Evolutionary conservation across 1,140 invertebrate species (phyloP).

Genomic region (Aphis craccivora): DNA sequence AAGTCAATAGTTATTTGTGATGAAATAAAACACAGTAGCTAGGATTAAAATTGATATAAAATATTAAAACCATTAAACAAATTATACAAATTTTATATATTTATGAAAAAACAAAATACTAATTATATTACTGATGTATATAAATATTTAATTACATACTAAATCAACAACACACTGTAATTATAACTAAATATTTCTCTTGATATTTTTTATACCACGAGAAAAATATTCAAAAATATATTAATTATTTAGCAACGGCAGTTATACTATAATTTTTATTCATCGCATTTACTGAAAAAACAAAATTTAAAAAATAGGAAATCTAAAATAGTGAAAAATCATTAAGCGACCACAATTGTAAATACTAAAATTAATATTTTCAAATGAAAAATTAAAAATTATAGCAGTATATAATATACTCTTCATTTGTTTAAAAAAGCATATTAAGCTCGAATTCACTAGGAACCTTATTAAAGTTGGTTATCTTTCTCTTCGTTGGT

Average conservation of each 20-base stretch:
- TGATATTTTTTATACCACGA: background rate
- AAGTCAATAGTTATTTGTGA: background rate
- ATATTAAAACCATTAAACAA: background rate
- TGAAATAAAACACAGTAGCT: background rate
- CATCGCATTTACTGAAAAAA: background rate
- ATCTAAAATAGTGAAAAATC: background rate
- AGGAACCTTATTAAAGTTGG: background rate
- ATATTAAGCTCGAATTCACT: background rate
- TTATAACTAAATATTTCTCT: background rate
- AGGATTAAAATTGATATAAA: background rate
- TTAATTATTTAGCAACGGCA: background rate
- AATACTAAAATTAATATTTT: background rate
- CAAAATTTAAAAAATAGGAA: background rate
- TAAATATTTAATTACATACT: background rate
- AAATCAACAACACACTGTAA: background rate
- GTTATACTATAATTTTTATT: background rate
- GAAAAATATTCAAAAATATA: background rate
- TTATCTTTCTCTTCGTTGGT: background rate
- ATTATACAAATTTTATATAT: no score
- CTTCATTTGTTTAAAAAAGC: background rate
- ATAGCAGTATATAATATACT: background rate
- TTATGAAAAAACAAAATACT: background rate
- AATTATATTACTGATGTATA: background rate
- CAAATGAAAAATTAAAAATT: background rate
- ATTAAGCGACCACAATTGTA: background rate